phyloP scores from a whole-genome alignment of 2,888 invertebrate species.

The Pheosia tremula region DNA sequence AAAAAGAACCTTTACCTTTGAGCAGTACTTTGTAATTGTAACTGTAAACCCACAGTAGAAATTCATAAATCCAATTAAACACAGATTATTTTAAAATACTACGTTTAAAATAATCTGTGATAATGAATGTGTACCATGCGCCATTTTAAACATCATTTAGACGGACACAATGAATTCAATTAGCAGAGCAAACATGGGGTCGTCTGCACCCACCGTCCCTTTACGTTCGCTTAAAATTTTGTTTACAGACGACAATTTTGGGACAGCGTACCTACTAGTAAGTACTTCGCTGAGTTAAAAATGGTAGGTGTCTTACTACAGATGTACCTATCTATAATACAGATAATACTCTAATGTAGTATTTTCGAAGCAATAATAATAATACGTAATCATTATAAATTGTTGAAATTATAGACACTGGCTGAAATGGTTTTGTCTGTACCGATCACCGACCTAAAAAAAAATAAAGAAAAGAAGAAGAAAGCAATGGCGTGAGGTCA shows the following conservation, averaged over 20 bases:
- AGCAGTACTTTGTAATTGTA: too few relatives aligned
- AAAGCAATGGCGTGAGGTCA: too few relatives aligned
- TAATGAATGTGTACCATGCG: constrained; percentile 56
- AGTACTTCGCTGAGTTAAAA: constrained; percentile 37
- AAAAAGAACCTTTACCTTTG: too few relatives aligned
- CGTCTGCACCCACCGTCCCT: constrained; percentile 50
- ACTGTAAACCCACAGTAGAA: background rate
- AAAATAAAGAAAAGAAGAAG: too few relatives aligned
- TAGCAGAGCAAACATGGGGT: constrained; percentile 73
- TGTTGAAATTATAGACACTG: too few relatives aligned
- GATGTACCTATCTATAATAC: too few relatives aligned
- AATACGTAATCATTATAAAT: too few relatives aligned
- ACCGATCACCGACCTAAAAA: too few relatives aligned
- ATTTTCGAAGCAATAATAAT: too few relatives aligned
- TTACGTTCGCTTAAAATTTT: constrained; percentile 51
- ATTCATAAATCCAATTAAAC: constrained; percentile 30
- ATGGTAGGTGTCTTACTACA: constrained; percentile 11
- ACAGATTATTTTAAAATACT: constrained; percentile 39
- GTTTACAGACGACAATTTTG: constrained; percentile 54
- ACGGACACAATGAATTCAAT: constrained; percentile 79
- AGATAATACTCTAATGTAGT: too few relatives aligned
- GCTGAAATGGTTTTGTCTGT: too few relatives aligned
- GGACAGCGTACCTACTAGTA: constrained; percentile 3
- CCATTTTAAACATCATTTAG: constrained; percentile 72
- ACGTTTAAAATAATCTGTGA: constrained; percentile 41